phyloP scores from a whole-genome alignment of 2,888 invertebrate genomes.

The Tipula helvola region DNA sequence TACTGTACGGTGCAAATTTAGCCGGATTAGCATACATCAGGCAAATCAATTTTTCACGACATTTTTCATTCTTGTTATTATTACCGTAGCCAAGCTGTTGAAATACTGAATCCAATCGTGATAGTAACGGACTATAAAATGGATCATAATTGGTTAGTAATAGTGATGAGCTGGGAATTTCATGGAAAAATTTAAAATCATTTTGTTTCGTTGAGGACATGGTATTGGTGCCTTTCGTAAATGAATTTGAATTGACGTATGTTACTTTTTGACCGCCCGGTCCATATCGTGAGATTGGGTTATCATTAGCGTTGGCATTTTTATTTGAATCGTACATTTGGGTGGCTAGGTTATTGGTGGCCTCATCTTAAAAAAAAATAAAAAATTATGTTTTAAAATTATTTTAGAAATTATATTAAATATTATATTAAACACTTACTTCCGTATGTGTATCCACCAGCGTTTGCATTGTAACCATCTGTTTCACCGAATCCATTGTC shows the following conservation, averaged over 20 bases:
- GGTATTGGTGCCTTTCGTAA: conserved; percentile 40
- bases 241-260: conserved; percentile 48
- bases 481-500: conserved; percentile 46
- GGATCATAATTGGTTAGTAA: conserved; percentile 78
- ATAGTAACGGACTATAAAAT: conserved; percentile 76
- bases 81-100: conserved; percentile 54
- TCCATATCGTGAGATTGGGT: conserved; percentile 38
- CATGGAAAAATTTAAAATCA: conserved; percentile 75
- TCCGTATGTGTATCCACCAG: conserved; percentile 24
- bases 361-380: conserved; percentile 30
- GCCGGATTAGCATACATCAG: conserved; percentile 81
- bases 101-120: conserved; percentile 73
- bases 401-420: conserved; percentile 14
- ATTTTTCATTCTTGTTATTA: conserved; percentile 46
- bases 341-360: conserved; percentile 23
- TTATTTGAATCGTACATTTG: conserved; percentile 25
- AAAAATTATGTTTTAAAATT: neutral
- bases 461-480: conserved; percentile 21
- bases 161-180: conserved; percentile 71
- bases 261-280: conserved; percentile 49
- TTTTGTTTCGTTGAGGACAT: conserved; percentile 34
- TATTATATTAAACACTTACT: neutral
- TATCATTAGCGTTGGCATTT: conserved; percentile 16
- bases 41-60: conserved; percentile 72
- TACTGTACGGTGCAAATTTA: conserved; percentile 80